Evolutionary conservation across 2,888 invertebrate species (phyloP).

Genomic region (Hyposoter dolosus): DNA sequence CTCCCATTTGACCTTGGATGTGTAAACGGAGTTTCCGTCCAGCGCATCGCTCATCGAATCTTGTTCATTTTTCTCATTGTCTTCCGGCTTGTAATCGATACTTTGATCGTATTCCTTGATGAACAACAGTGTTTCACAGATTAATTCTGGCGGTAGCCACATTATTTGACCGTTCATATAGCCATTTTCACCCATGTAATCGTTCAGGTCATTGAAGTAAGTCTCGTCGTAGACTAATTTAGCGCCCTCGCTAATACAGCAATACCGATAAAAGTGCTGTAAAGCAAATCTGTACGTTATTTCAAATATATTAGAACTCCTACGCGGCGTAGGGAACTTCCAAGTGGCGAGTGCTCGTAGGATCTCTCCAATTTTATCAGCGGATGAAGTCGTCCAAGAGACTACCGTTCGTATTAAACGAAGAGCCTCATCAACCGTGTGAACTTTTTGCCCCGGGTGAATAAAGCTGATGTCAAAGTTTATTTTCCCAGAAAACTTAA

Average conservation of each 20-base stretch:
- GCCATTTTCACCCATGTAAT: background rate
- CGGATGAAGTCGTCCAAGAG: background rate
- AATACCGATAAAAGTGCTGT: background rate
- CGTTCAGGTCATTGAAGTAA: background rate
- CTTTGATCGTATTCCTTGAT: background rate
- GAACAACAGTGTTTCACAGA: constrained; percentile 12
- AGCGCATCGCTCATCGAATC: background rate
- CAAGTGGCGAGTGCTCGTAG: background rate
- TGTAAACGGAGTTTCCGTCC: background rate
- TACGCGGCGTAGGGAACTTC: background rate
- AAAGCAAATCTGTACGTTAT: background rate
- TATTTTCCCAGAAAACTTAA: background rate
- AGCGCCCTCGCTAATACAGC: background rate
- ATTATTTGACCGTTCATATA: background rate
- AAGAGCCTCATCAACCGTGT: background rate
- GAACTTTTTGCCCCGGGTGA: background rate
- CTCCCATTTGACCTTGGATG: background rate
- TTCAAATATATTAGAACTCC: background rate
- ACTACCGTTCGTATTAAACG: background rate
- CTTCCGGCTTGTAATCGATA: background rate
- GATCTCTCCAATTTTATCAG: background rate
- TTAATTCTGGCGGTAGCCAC: background rate
- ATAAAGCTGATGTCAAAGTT: background rate
- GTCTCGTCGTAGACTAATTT: constrained; percentile 6
- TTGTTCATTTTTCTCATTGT: background rate